Evolutionary conservation across 2,797 vertebrate species (phyloP), one percentile per base, ranked within the genome.

Genomic region (Characodon lateralis): DNA sequence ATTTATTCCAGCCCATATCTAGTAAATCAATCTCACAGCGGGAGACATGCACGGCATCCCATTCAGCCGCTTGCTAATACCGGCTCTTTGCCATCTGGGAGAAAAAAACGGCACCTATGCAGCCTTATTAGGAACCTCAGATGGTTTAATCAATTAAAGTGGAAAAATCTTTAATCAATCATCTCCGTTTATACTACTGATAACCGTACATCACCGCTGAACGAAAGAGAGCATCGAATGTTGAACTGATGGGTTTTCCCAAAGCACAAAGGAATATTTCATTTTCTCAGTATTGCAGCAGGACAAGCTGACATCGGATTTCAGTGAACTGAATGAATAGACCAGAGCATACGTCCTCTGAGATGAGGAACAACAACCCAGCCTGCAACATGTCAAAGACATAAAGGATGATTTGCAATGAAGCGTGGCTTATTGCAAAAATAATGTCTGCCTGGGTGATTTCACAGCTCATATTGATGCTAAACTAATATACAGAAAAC

Each of bases 351-450:
- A 78, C 77, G 73, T 77, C 72, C 80, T 78, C 14, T 0, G 46
- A 13, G 58, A 66, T 24, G 7, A 73, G 13, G 55, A 75, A 53
- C 58, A 81, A 78, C 14, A n/a, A 39, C 41, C 41, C 41, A 51
- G 56, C 18, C 39, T 20, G 63, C 76, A 43, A 69, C 66, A 12
- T 16, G 9, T 70, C 77, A n/a, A 76, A 71, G 48, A 55, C 0
- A n/a, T 18, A 22, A 56, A 24, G 65, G n/a, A 78, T 79, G 72
- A 77, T 39, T 78, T 31, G 85, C 80, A 46, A 66, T 24, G 20
- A 83, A 73, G 71, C 20, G 69, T 41, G 74, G 80, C 79, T 90
- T 87, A 87, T 14, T 68, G 83, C 66, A 12, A 69, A 78, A 77
- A 82, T 78, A 50, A 83, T 77, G 77, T 72, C 72, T 75, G 76